Evolutionary conservation across 2,888 invertebrate genomes (phyloP).

Genomic region (Cephalotes varians): DNA sequence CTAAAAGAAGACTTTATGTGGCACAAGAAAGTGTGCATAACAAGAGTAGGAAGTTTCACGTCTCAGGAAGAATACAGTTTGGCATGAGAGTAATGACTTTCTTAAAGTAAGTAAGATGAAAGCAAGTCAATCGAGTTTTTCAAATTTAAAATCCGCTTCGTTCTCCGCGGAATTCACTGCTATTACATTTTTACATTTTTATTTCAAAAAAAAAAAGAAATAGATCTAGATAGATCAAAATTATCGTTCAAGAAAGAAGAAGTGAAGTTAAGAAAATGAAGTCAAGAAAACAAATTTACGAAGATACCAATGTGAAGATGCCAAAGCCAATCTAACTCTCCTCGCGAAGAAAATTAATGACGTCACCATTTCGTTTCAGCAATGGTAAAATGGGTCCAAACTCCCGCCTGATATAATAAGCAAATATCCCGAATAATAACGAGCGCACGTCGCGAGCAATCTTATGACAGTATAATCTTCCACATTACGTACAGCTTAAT

Average conservation of each 20-base stretch:
- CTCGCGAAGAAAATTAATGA: neutral
- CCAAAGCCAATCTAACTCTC: neutral
- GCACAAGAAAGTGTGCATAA: neutral
- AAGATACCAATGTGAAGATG: neutral
- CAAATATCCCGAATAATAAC: slow-evolving; percentile 44
- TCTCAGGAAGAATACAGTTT: neutral
- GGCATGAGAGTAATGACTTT: neutral
- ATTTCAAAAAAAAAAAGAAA: neutral
- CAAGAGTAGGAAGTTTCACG: neutral
- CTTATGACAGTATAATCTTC: slow-evolving; percentile 45
- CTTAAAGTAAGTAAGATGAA: neutral
- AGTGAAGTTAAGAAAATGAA: neutral
- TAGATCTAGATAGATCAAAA: neutral
- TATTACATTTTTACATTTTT: neutral
- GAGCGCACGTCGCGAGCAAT: slow-evolving; percentile 40
- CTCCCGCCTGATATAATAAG: slow-evolving; percentile 10
- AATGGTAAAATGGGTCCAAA: neutral
- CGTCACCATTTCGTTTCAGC: neutral
- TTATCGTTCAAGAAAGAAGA: neutral
- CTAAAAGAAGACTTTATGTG: neutral
- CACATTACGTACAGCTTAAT: slow-evolving; percentile 59
- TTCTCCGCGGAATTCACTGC: no score
- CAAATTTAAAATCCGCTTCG: slow-evolving; percentile 3
- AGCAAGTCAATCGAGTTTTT: neutral
- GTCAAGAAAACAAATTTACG: neutral